A percentile compares a stretch with the other conserved stretches of the same genome.
phyloP scores from a whole-genome alignment of 2,888 invertebrate species.

The Yponomeuta sedellus region DNA sequence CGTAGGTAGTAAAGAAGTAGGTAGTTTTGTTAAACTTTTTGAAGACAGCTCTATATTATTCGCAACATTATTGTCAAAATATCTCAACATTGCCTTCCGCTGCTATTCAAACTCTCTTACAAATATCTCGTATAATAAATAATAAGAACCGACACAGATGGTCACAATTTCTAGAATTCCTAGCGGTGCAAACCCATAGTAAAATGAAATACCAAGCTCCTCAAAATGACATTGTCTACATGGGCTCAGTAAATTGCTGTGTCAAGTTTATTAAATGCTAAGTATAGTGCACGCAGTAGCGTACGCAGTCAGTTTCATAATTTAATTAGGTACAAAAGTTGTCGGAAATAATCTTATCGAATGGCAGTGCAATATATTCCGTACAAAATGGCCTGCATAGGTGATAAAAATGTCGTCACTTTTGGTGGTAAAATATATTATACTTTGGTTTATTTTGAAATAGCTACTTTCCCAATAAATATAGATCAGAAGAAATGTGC shows the following conservation, averaged over 20 bases:
- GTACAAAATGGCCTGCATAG: background rate
- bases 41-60: background rate
- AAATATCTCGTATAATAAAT: background rate
- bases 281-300: background rate
- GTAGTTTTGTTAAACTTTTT: background rate
- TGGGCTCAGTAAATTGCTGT: too few species aligned
- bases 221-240: too few species aligned
- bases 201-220: too few species aligned
- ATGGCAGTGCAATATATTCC: constrained; percentile 1
- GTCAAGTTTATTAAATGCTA: too few species aligned
- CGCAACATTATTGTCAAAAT: background rate
- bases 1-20: background rate
- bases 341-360: background rate
- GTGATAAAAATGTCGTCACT: too few species aligned
- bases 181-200: too few species aligned
- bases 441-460: too few species aligned
- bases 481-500: too few species aligned
- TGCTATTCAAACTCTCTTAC: background rate
- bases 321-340: background rate
- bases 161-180: too few species aligned
- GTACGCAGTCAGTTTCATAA: background rate
- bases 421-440: too few species aligned
- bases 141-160: background rate
- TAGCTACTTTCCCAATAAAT: too few species aligned
- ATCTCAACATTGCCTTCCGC: background rate